Percentiles rank a stretch among this genome's conserved stretches.
Conservation (phyloP, 1,140 invertebrate species). For the Bombus terrestris region DNA sequence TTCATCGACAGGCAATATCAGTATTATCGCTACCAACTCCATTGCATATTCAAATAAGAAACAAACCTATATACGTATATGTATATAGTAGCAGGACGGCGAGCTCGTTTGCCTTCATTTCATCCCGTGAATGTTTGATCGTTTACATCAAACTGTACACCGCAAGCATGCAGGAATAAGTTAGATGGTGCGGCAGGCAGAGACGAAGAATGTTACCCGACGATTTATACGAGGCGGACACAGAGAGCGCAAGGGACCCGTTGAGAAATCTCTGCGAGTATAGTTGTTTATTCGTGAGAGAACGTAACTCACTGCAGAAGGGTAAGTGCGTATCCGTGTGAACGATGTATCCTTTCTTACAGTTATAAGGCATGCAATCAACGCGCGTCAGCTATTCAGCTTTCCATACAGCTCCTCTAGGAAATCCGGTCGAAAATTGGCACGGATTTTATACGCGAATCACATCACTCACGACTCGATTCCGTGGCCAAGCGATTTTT, state of each 20-base stretch:
- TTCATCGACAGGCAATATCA: background rate
- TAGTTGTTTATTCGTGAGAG: constrained; percentile 60
- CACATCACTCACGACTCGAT: background rate
- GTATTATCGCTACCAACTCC: background rate
- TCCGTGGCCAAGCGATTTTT: constrained; percentile 19
- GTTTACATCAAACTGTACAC: background rate
- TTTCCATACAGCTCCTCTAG: constrained; percentile 50
- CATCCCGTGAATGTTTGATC: constrained; percentile 17
- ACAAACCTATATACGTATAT: background rate
- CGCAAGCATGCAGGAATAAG: background rate
- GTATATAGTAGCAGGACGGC: background rate
- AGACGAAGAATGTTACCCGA: background rate
- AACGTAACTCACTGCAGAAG: constrained; percentile 41
- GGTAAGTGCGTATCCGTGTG: constrained; percentile 49
- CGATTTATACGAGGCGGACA: constrained; percentile 29
- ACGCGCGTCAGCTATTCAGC: constrained; percentile 41
- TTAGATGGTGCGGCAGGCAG: background rate
- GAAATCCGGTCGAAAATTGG: constrained; percentile 58
- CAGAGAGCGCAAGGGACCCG: constrained; percentile 5
- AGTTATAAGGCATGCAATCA: constrained; percentile 56
- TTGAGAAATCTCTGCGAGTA: constrained; percentile 58
- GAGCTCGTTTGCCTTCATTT: background rate
- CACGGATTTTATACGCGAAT: constrained; percentile 42
- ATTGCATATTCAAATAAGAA: background rate
- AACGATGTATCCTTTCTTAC: constrained; percentile 55